phyloP scores from a whole-genome alignment of 1,140 invertebrate genomes.

The Drosophila sp. region DNA sequence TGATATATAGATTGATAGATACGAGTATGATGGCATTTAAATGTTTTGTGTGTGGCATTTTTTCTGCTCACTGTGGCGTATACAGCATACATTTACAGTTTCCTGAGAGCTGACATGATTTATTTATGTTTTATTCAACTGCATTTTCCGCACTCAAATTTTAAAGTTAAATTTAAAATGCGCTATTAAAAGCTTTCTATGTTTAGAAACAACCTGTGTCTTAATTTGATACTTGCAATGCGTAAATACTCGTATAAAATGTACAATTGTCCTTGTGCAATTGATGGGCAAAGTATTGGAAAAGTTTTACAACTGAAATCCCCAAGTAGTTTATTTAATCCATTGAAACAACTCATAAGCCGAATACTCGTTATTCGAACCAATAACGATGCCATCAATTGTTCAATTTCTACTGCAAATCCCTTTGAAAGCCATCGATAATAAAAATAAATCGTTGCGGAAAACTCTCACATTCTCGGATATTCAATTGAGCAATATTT shows the following conservation, averaged over 20 bases:
- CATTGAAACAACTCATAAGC: conserved; percentile 6
- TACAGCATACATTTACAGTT: conserved; percentile 29
- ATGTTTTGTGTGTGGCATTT: conserved; percentile 4
- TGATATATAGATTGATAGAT: conserved; percentile 27
- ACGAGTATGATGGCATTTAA: conserved; percentile 22
- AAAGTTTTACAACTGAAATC: conserved; percentile 9
- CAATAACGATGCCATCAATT: conserved; percentile 10
- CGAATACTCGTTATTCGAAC: conserved; percentile 1
- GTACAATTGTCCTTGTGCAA: too few relatives aligned
- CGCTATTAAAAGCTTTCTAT: background rate
- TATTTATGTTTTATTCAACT: conserved; percentile 28
- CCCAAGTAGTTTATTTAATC: conserved; percentile 1
- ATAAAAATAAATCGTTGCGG: conserved; percentile 1
- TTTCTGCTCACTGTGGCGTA: conserved; percentile 26
- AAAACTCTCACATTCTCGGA: conserved; percentile 3
- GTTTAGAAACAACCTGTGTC: background rate
- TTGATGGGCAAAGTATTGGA: background rate
- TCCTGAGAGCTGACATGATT: background rate
- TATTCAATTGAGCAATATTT: conserved; percentile 40
- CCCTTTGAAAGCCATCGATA: conserved; percentile 13
- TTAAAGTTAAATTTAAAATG: background rate
- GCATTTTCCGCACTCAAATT: background rate
- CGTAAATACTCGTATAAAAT: too few relatives aligned
- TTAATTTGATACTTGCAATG: background rate
- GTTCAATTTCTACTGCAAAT: conserved; percentile 9